These are phyloP conservation scores for Oreochromis mossambicus DNA, from an alignment of 2,797 vertebrate species.

Conservation along the genomic window DNA sequence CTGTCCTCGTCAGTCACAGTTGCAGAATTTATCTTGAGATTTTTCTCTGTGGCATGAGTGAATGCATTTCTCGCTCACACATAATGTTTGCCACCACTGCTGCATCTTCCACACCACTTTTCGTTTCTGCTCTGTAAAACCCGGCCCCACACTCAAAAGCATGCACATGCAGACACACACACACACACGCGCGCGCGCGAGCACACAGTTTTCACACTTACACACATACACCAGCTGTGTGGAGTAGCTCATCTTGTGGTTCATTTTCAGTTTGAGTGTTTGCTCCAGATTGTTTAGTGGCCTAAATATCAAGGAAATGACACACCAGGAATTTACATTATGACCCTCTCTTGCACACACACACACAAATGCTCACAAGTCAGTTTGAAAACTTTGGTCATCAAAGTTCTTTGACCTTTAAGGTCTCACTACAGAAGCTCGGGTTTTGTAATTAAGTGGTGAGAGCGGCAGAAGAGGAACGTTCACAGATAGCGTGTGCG, in stretches of 20 bases:
- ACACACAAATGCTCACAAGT: not conserved
- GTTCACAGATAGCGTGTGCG: not conserved
- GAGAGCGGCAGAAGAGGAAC: not conserved
- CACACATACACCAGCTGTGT: constrained; percentile 39
- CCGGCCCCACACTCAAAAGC: not conserved
- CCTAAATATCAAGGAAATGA: constrained; percentile 25
- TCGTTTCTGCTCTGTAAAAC: not conserved
- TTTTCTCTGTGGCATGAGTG: not conserved
- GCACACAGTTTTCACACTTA: not conserved
- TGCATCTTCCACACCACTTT: not conserved
- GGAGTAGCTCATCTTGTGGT: constrained; percentile 44
- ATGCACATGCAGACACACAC: not conserved
- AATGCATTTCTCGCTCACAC: not conserved
- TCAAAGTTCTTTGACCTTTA: not conserved
- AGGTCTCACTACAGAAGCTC: not conserved
- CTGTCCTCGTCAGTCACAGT: not conserved
- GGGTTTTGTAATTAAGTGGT: not conserved
- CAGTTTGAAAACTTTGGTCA: not conserved
- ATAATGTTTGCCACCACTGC: not conserved
- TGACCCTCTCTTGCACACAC: not conserved
- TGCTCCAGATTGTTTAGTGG: constrained; percentile 46
- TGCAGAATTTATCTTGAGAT: not conserved
- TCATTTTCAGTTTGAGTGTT: constrained; percentile 52
- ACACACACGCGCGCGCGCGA: fast-evolving
- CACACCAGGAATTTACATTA: not conserved